Evolutionary conservation across 2,888 invertebrate genomes (phyloP).

Genomic region (Euzophera pinguis): DNA sequence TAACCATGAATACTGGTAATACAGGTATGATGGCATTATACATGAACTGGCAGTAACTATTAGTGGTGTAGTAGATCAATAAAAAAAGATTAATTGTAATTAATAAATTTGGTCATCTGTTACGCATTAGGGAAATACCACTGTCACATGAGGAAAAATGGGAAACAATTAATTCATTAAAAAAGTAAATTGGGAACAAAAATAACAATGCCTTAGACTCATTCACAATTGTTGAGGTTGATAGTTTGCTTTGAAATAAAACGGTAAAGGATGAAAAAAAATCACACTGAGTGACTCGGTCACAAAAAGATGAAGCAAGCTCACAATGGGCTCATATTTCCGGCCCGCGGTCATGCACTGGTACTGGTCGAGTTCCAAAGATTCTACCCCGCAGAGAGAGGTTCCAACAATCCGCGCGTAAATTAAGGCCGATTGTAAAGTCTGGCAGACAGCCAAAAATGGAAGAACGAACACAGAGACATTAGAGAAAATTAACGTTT

Average conservation of each 20-base stretch:
- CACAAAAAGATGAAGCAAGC: slow-evolving; percentile 50
- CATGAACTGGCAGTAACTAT: not conserved
- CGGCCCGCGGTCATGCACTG: slow-evolving; percentile 45
- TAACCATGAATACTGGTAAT: not conserved
- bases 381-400: slow-evolving; percentile 37
- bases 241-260: not conserved
- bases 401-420: slow-evolving; percentile 40
- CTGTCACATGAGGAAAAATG: not conserved
- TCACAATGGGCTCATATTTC: slow-evolving; percentile 67
- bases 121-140: too few species aligned
- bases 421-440: slow-evolving; percentile 52
- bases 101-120: too few species aligned
- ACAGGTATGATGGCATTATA: not conserved
- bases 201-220: not conserved
- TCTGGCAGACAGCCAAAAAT: slow-evolving; percentile 49
- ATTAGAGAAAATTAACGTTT: slow-evolving; percentile 42
- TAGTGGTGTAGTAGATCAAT: not conserved
- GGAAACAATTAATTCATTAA: not conserved
- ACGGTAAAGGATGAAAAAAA: slow-evolving; percentile 19
- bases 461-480: slow-evolving; percentile 37
- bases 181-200: not conserved
- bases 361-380: slow-evolving; percentile 41
- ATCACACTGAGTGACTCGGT: slow-evolving; percentile 30
- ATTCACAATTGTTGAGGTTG: too few species aligned
- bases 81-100: too few species aligned